A percentile compares a stretch with the other conserved stretches of the same genome.
These are phyloP conservation scores for Pomatostomus ruficeps DNA, from an alignment of 2,113 vertebrate species.

Conservation along the genomic window DNA sequence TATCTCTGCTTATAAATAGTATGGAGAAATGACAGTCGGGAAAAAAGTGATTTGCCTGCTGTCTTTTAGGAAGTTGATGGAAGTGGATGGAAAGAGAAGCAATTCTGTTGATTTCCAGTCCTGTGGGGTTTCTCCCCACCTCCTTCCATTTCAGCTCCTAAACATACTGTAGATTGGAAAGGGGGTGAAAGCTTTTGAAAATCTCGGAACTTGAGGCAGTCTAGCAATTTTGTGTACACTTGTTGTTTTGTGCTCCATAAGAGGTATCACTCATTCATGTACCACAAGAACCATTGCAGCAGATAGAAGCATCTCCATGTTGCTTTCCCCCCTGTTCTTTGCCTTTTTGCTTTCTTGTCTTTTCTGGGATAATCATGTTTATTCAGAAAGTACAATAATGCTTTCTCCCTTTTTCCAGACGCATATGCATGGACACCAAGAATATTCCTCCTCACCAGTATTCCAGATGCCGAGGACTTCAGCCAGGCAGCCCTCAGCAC, in stretches of 20 bases:
- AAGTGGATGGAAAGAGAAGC: neutral
- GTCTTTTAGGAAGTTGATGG: neutral
- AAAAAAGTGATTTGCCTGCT: neutral
- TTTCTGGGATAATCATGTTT: neutral
- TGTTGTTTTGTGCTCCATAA: constrained; percentile 1
- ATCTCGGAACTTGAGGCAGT: neutral
- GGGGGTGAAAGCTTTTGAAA: neutral
- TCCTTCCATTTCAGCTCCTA: neutral
- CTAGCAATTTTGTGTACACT: neutral
- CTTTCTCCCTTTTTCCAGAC: constrained; percentile 59
- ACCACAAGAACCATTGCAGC: neutral
- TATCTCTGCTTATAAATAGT: neutral
- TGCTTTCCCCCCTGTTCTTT: constrained; percentile 14
- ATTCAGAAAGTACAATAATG: neutral
- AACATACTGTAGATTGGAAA: neutral
- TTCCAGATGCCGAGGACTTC: constrained; percentile 86
- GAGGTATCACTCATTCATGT: neutral
- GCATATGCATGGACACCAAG: constrained; percentile 81
- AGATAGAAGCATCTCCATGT: constrained; percentile 34
- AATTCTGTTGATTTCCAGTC: neutral
- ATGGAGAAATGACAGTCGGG: neutral
- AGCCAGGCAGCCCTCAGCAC: constrained; percentile 80
- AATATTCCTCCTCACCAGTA: constrained; percentile 81
- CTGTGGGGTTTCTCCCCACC: neutral
- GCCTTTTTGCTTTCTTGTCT: constrained; percentile 15